These are phyloP conservation scores for Prolemur simus DNA, from an alignment of 2,113 vertebrate species.

Conservation along the genomic window DNA sequence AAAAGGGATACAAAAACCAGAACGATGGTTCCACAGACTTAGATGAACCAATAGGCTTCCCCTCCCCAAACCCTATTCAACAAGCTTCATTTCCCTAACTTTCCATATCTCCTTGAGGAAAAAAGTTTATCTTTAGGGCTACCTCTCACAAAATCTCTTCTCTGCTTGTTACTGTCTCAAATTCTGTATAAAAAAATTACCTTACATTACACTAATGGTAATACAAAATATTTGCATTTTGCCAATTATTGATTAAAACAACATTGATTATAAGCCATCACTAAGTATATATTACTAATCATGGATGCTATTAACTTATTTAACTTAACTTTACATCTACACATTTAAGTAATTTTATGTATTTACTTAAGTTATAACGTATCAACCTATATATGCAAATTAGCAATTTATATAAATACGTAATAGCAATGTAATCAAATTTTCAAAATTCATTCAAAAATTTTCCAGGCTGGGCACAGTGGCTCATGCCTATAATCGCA, in stretches of 20 bases:
- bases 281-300: background rate
- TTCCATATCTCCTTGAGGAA: background rate
- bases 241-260: background rate
- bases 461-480: background rate
- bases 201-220: background rate
- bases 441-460: background rate
- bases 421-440: background rate
- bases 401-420: background rate
- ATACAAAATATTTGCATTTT: background rate
- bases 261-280: background rate
- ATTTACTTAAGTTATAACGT: background rate
- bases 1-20: background rate
- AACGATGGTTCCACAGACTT: background rate
- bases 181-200: background rate
- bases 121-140: background rate
- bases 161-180: constrained; percentile 6
- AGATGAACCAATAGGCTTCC: background rate
- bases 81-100: background rate
- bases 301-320: background rate
- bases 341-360: background rate
- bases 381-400: background rate
- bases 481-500: too few species aligned
- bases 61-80: background rate
- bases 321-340: background rate
- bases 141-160: background rate